Conservation (phyloP, 2,113 vertebrate species). For the Apteryx owenii region DNA sequence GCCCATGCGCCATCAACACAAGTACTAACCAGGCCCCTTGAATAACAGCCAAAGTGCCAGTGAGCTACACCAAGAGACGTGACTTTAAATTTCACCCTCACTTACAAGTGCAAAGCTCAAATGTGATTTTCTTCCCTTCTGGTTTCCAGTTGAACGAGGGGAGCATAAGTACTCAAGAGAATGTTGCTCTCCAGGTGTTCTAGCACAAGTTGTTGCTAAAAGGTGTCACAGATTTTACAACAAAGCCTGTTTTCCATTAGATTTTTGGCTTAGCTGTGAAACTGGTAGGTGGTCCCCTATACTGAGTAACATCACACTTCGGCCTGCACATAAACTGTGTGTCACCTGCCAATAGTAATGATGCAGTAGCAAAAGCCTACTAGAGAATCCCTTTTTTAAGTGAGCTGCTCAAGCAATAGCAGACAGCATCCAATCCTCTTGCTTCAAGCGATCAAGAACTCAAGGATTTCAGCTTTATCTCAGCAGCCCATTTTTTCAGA, state of each 20-base stretch:
- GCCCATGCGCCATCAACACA: background rate
- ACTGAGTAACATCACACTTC: background rate
- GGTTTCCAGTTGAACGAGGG: background rate
- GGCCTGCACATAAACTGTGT: background rate
- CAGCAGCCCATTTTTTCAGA: background rate
- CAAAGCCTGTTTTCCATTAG: background rate
- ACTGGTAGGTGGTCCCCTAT: background rate
- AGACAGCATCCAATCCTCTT: background rate
- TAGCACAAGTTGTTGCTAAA: background rate
- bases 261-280: background rate
- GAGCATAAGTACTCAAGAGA: background rate
- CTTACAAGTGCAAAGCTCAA: background rate
- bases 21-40: background rate
- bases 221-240: background rate
- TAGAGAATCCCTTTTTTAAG: background rate
- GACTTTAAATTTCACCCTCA: background rate
- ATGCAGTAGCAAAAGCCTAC: background rate
- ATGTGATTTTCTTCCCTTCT: background rate
- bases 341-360: background rate
- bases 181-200: constrained; percentile 11
- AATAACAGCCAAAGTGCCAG: background rate
- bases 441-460: background rate
- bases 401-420: fast-evolving
- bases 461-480: background rate
- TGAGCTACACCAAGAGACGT: background rate